These are phyloP conservation scores for Heterotilapia buettikoferi DNA, from an alignment of 2,113 vertebrate genomes.

Conservation along the genomic window DNA sequence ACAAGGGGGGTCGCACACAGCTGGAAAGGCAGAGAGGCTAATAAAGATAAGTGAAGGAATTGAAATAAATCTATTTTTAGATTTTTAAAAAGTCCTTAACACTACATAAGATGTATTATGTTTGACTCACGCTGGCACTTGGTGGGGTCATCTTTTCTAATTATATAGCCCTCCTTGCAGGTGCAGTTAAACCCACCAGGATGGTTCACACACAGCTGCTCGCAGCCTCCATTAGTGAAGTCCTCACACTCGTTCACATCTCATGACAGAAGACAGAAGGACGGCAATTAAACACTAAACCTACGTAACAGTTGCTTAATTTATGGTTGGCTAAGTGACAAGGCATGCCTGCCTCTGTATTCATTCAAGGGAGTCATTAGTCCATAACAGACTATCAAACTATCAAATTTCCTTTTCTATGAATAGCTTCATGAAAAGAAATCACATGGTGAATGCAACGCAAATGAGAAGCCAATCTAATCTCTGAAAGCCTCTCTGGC, in stretches of 20 bases:
- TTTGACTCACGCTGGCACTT: slow-evolving; percentile 73
- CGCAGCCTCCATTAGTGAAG: slow-evolving; percentile 74
- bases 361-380: background rate
- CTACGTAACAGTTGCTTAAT: background rate
- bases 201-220: slow-evolving; percentile 73
- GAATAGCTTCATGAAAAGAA: background rate
- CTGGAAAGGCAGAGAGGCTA: slow-evolving; percentile 30
- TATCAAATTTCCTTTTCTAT: background rate
- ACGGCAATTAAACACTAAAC: background rate
- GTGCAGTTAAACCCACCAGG: slow-evolving; percentile 70
- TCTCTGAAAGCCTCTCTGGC: background rate
- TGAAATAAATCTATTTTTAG: background rate
- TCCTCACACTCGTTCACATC: slow-evolving; percentile 75
- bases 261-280: slow-evolving; percentile 5
- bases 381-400: background rate
- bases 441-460: background rate
- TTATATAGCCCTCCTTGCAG: slow-evolving; percentile 64
- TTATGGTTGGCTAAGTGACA: background rate
- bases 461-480: background rate
- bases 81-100: background rate
- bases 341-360: background rate
- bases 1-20: slow-evolving; percentile 72
- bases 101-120: background rate
- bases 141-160: slow-evolving; percentile 61
- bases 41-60: background rate